Evolutionary conservation across 2,113 vertebrate genomes (phyloP), one percentile per base, ranked within the genome.

Genomic region (Podocnemis expansa): DNA sequence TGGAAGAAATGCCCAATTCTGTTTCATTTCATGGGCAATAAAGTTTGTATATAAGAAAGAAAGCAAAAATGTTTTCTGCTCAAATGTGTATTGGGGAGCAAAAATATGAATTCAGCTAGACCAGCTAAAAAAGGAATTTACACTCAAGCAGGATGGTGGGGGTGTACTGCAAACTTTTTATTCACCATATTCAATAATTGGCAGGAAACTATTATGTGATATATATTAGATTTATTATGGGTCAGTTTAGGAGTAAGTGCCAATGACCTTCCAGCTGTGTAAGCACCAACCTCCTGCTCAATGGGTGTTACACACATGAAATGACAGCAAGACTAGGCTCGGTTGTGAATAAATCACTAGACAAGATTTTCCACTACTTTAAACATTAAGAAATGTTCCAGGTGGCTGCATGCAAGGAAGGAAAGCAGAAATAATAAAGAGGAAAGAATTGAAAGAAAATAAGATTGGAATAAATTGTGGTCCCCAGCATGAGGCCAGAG

Each of bases 1-100:
- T 49, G 82, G 89, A 95, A 87, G 24, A 96, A 95, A 96, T 52
- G 47, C 49, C 82, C 87, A 79, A 96, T 85, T 96, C 79, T 87
- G 82, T 82, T 95, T 95, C 81, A 94, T 92, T 96, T 95, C 92
- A 78, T 27, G 82, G 24, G 22, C 78, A 91, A 89, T 82, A 51
- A 95, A 89, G 58, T 95, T 95, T 70, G 55, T 21, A 8, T 12
- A 17, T 49, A 84, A 90, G 56, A 85, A 78, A 56, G 10, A 78
- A 60, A 5, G 63, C 47, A 10, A 82, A 83, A 76, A 0, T 0
- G 12, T 7, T 38, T 78, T 81, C 52, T 81, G 31, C 84, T 83
- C 21, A 86, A 84, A 78, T 38, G 22, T 31, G 79, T 27, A 63
- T 12, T 17, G 4, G 29, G 78, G 34, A 52, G 60, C 43, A 92